Evolutionary conservation across 2,888 invertebrate genomes (phyloP), one percentile per base, ranked within the genome.

Genomic region (Ormyrus nitidulus): DNA sequence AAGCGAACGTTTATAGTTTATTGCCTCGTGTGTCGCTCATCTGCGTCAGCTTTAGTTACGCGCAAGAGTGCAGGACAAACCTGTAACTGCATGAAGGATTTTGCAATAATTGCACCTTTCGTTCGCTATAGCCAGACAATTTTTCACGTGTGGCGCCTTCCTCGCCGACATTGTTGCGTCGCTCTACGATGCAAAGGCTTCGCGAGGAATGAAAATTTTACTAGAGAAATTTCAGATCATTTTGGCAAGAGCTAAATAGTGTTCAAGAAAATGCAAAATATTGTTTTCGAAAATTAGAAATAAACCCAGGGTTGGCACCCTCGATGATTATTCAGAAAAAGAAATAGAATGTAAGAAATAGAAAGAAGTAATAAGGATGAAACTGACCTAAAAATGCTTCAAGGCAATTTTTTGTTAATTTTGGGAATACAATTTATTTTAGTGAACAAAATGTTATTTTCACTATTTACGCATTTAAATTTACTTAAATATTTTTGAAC

Each of bases 291-390:
- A 83, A 82, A 81, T 82, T 83, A 83, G 82, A 83, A 84, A 83
- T 80, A 77, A 83, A 83, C 74, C 83, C 83, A 83, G 84, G 83
- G 83, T 84, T 83, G 80, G 83, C 83, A 83, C 79, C 83, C 83
- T 83, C 80, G 83, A 78, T 83, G 81, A 83, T 82, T 83, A 83
- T 83, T 83, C 49, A 75, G 72, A 59, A 64, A 53, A 58, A 69
- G 58, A 74, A 70, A 53, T 9, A 11, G 56, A 62, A 44, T 34
- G 6, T 10, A 62, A 59, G 13, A 59, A 58, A 11, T 0, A 46
- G 7, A 19, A 19, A 19, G 56, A 58, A 56, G 10, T 10, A 54
- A 64, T 6, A 7, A 2, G 13, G 19, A 10, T 2, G 51, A 61
- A 58, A 6, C 10, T 62, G 5, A 11, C 49, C 19, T 9, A 0